phyloP scores from a whole-genome alignment of 2,888 invertebrate genomes.

The Chloroclystis v-ata region DNA sequence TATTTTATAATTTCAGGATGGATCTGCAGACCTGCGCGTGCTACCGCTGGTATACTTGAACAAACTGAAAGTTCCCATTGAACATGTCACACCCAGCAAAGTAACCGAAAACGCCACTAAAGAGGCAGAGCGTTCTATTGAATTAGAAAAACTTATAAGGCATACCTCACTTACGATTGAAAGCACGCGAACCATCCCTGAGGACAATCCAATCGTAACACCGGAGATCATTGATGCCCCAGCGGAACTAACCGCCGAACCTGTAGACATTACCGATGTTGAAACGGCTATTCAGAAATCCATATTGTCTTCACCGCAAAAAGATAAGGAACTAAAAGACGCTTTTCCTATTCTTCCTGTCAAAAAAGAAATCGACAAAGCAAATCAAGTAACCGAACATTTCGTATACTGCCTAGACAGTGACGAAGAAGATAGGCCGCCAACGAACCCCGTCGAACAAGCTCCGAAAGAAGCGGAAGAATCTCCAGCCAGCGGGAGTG shows the following conservation, averaged over 20 bases:
- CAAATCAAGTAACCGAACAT: neutral
- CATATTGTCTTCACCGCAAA: conserved; percentile 9
- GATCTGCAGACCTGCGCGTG: conserved; percentile 46
- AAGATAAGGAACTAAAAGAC: too few species aligned
- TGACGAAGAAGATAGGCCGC: conserved; percentile 51
- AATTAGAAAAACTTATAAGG: conserved; percentile 61
- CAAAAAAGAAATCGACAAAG: conserved; percentile 38
- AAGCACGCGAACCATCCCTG: neutral
- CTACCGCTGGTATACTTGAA: conserved; percentile 59
- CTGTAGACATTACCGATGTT: conserved; percentile 5
- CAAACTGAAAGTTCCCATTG: conserved; percentile 40
- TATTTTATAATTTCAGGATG: conserved; percentile 48
- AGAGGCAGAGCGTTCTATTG: conserved; percentile 64
- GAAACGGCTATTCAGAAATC: conserved; percentile 12
- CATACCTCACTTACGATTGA: conserved; percentile 41
- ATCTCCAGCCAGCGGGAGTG: too few species aligned
- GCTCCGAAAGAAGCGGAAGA: conserved; percentile 2
- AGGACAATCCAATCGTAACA: neutral
- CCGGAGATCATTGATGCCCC: conserved; percentile 4
- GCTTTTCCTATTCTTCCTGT: conserved; percentile 35
- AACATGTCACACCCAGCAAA: conserved; percentile 36
- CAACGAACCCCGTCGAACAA: conserved; percentile 4
- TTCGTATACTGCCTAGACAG: conserved; percentile 54
- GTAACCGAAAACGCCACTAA: conserved; percentile 49
- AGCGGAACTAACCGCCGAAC: conserved; percentile 3